phyloP scores from a whole-genome alignment of 2,888 invertebrate species.

The Caprella mutica region DNA sequence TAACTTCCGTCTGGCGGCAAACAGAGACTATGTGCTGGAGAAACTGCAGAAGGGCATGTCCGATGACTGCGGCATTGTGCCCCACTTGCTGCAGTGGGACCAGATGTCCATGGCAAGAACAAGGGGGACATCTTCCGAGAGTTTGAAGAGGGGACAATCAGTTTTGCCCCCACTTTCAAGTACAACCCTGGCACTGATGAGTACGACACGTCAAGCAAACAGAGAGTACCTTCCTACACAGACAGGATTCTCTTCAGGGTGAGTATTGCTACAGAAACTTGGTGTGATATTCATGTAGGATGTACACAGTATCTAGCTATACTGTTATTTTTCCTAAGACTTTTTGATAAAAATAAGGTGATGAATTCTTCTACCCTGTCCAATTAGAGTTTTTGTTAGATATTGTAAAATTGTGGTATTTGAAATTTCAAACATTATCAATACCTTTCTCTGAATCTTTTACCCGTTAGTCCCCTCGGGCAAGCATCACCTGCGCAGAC shows the following conservation, averaged over 20 bases:
- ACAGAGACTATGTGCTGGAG: slow-evolving; percentile 61
- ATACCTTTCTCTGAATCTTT: no score
- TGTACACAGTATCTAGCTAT: no score
- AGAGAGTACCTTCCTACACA: slow-evolving; percentile 87
- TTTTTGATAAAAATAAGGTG: no score
- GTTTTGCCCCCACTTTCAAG: slow-evolving; percentile 91
- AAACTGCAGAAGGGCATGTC: slow-evolving; percentile 43
- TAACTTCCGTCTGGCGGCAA: slow-evolving; percentile 78
- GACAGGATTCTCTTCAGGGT: slow-evolving; percentile 52
- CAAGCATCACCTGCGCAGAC: slow-evolving; percentile 48
- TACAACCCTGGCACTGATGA: slow-evolving; percentile 88
- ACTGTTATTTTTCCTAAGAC: no score
- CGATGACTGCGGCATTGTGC: slow-evolving; percentile 57
- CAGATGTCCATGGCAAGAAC: slow-evolving; percentile 51
- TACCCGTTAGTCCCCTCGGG: slow-evolving; percentile 26
- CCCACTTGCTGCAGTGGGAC: slow-evolving; percentile 62
- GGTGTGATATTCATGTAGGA: no score
- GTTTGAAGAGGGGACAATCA: slow-evolving; percentile 80
- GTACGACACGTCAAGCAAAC: slow-evolving; percentile 84
- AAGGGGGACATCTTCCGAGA: slow-evolving; percentile 68
- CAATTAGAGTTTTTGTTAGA: no score
- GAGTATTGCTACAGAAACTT: no score
- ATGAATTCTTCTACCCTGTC: no score
- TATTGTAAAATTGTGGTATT: no score
- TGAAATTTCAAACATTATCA: no score